A percentile compares a stretch with the other conserved stretches of the same genome.
Conservation (phyloP, 2,797 vertebrate genomes). For the Chelonia mydas region DNA sequence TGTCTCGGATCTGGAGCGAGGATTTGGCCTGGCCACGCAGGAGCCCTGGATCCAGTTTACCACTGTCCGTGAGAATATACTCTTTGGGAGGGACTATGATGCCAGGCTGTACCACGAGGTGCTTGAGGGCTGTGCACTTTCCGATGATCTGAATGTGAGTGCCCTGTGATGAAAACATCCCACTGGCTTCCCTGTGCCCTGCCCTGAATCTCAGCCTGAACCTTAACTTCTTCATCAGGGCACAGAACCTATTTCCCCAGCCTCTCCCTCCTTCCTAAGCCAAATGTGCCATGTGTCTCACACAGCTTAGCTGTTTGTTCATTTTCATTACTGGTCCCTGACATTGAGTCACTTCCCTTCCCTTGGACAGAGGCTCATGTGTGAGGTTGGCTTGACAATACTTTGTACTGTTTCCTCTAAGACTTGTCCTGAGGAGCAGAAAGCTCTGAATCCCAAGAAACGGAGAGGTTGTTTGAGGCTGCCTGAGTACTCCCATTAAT, state of each 20-base stretch:
- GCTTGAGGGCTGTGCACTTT: constrained; percentile 92
- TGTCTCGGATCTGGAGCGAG: constrained; percentile 83
- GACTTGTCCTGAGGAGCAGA: background rate
- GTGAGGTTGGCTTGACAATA: background rate
- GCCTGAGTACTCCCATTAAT: background rate
- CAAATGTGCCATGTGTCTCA: background rate
- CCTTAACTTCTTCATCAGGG: background rate
- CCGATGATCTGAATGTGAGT: constrained; percentile 91
- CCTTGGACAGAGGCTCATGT: background rate
- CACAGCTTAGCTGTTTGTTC: fast-evolving
- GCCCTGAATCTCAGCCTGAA: constrained; percentile 15
- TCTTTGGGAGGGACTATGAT: constrained; percentile 91
- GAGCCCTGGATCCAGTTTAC: constrained; percentile 97
- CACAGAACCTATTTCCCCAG: background rate
- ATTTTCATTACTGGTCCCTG: background rate
- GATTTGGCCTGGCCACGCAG: constrained; percentile 92
- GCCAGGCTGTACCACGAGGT: constrained; percentile 87
- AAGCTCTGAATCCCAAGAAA: background rate
- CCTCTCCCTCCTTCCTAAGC: background rate
- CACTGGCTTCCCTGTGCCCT: background rate
- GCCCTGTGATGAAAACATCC: background rate
- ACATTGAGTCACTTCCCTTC: background rate
- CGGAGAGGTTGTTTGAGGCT: background rate
- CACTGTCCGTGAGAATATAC: constrained; percentile 93
- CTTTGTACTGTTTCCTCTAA: background rate